Base-by-base conservation (phyloP, 64 coral and sea anemone species). In the Montipora foliosa region DNA sequence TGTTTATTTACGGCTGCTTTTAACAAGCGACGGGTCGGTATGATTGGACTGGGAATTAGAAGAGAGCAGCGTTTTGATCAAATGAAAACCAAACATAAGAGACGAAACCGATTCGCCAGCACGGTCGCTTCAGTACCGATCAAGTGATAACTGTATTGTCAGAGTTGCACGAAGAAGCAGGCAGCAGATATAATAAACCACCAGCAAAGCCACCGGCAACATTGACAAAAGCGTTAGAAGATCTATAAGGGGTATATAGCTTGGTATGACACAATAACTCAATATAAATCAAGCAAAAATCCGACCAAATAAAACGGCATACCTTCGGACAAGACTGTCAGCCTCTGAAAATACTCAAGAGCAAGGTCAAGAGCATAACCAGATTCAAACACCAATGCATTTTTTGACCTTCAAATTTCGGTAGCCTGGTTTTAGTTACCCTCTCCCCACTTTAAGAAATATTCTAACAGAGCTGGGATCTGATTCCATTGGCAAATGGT, bases 261-360 rank as follows among this genome's bases (percentile, higher is more conserved):
- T 11, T 21, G 21, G 10, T 24, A 24, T 21, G 16, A 68, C 17
- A 17, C 12, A 55, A 81, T 10, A 10, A 25, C 37, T 37, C 37
- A 1, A 55, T 55, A 7, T 16, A 64, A 64, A 64, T 4, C 11
- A 6, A 82, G 24, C 55, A 64, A 44, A 16, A 71, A 71, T 24
- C 20, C 68, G 4, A 9, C 68, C 20, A 22, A 22, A 45, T 4
- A 70, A 72, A 70, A 29, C 29, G 15, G 15, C 45, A 48, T 86
- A 86, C 82, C 62, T 86, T 86, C 17, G 46, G 67, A 72, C 82
- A 86, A 16, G 66, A 86, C 2, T 49, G 64, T 11, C 25, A 84
- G 62, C 12, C 5, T 67, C n/a, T 67, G 5, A 37, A 37, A 37
- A 37, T 37, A 72, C 44, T 25, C 3, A 11, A 45, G 6, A 70